phyloP scores from a whole-genome alignment of 2,797 vertebrate genomes.

The Siniperca scherzeri region DNA sequence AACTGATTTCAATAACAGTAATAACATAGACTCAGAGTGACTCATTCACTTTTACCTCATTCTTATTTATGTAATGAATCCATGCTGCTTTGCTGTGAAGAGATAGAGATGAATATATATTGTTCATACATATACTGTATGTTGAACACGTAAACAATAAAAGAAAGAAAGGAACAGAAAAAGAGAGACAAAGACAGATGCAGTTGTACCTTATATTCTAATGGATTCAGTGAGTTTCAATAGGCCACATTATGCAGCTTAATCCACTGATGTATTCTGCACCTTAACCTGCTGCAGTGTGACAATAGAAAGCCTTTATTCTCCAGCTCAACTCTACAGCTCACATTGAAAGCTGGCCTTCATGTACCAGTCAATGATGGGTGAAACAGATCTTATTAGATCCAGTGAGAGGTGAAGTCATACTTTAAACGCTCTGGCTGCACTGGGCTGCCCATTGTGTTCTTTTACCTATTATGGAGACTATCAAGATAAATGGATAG shows the following conservation, averaged over 20 bases:
- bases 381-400: slow-evolving; percentile 66
- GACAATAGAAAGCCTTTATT: slow-evolving; percentile 55
- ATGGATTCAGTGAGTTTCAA: slow-evolving; percentile 69
- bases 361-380: slow-evolving; percentile 63
- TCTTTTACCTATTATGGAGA: slow-evolving; percentile 13
- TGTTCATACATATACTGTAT: neutral
- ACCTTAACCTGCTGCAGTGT: slow-evolving; percentile 49
- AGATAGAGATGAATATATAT: neutral
- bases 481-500: slow-evolving; percentile 27
- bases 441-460: slow-evolving; percentile 48
- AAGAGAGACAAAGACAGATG: slow-evolving; percentile 8
- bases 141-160: neutral
- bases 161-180: slow-evolving; percentile 11
- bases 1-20: neutral
- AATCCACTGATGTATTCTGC: slow-evolving; percentile 60
- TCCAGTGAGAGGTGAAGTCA: slow-evolving; percentile 48
- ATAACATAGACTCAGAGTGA: neutral
- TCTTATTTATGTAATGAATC: neutral
- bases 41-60: neutral
- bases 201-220: slow-evolving; percentile 37
- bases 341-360: slow-evolving; percentile 55
- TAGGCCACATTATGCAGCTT: slow-evolving; percentile 62
- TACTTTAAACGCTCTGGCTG: slow-evolving; percentile 44
- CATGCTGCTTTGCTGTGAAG: neutral
- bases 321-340: slow-evolving; percentile 29